Evolutionary conservation across 2,888 invertebrate species (phyloP), one percentile per base, ranked within the genome.

Genomic region (Dione vanillae): DNA sequence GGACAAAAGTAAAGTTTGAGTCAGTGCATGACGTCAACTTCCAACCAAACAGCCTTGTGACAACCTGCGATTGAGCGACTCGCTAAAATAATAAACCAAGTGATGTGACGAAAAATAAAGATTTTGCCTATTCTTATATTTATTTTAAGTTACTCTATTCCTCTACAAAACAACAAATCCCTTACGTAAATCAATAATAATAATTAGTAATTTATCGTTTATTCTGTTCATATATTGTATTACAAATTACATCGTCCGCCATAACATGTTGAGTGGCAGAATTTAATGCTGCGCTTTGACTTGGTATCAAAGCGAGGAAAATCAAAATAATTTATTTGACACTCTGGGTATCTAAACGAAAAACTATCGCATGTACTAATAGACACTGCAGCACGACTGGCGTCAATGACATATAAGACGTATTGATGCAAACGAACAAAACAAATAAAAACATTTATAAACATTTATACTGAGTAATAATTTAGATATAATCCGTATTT

Each of bases 1-100:
- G 77, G 73, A 71, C 74, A 76, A 75, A 27, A 77, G 71, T 67
- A 71, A 73, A 72, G 71, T 67, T 84, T 85, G 85, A 87, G 84
- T 88, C 86, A 87, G 82, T 19, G 75, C 65, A 78, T 91, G 88
- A 89, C 90, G 89, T 90, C 89, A 91, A 67, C 74, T 79, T 71
- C 49, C 40, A 87, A 86, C 85, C 79, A 81, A 79, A 82, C 87
- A 83, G 86, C 82, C 86, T 86, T 83, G 85, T 81, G 84, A 84
- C 85, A 84, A 82, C 73, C 70, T 67, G 71, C 71, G 72, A 74
- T 74, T 61, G 54, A 71, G 62, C 51, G 66, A 65, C 65, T 45
- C 47, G 54, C 67, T 64, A 67, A 52, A 61, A 67, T 41, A 14
- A 61, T 37, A 20, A 49, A 27, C 37, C 6, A n/a, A 66, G 11